These are phyloP conservation scores for Pammene aurita DNA, from an alignment of 2,888 invertebrate genomes.

Conservation along the genomic window DNA sequence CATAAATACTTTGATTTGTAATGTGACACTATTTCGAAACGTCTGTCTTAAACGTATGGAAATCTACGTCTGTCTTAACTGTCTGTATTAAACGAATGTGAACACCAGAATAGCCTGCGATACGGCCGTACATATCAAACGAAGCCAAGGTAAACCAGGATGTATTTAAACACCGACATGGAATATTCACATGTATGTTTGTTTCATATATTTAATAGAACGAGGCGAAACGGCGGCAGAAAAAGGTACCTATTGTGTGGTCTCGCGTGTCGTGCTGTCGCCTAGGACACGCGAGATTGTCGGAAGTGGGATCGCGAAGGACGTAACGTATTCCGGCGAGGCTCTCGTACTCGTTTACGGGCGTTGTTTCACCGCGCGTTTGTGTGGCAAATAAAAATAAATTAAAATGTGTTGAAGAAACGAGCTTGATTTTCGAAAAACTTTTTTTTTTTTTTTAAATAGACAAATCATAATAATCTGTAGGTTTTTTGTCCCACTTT, in stretches of 20 bases:
- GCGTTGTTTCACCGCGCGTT: conserved; percentile 2
- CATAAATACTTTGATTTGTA: too few species aligned
- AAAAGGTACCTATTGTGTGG: conserved; percentile 21
- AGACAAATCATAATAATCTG: too few species aligned
- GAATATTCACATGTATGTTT: conserved; percentile 24
- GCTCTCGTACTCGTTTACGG: not conserved
- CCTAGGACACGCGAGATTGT: not conserved
- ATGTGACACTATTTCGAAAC: too few species aligned
- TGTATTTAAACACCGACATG: not conserved
- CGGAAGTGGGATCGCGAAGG: not conserved
- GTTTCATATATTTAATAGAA: conserved; percentile 34
- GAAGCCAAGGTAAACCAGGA: conserved; percentile 31
- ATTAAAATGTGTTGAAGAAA: too few species aligned
- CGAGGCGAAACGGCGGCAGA: conserved; percentile 11
- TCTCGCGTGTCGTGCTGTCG: not conserved
- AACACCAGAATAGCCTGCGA: conserved; percentile 34
- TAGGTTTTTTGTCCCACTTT: too few species aligned
- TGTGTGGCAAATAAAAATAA: too few species aligned
- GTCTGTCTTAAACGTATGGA: too few species aligned
- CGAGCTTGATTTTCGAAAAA: too few species aligned
- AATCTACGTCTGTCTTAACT: not conserved
- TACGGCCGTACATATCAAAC: conserved; percentile 36
- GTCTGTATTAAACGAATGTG: not conserved
- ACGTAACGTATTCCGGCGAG: conserved; percentile 15
- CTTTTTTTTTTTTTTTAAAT: too few species aligned